Percentiles rank a stretch among this genome's conserved stretches.
Evolutionary conservation across 1,140 invertebrate genomes (phyloP).

Genomic region (Trypoxylus dichotomus): DNA sequence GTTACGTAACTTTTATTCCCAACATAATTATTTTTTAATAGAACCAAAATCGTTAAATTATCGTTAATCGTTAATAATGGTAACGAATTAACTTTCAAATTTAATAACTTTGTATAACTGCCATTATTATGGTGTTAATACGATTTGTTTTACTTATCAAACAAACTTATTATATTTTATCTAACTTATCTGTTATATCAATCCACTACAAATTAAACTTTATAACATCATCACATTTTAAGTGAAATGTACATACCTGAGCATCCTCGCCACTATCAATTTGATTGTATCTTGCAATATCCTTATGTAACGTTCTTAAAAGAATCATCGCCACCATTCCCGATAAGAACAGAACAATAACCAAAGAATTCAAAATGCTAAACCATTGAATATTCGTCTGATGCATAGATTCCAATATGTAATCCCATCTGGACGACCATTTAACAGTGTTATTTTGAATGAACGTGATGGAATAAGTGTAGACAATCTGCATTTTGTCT

Average conservation of each 20-base stretch:
- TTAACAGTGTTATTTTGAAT: slow-evolving; percentile 82
- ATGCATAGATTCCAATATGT: slow-evolving; percentile 97
- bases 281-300: slow-evolving; percentile 98
- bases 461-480: slow-evolving; percentile 88
- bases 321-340: slow-evolving; percentile 99
- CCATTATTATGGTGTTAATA: no score
- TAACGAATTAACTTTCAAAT: no score
- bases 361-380: slow-evolving; percentile 87
- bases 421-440: slow-evolving; percentile 99
- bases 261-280: slow-evolving; percentile 96
- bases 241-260: slow-evolving; percentile 54
- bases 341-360: slow-evolving; percentile 87
- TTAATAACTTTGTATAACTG: no score
- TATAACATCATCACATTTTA: no score
- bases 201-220: no score
- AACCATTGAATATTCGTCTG: slow-evolving; percentile 99
- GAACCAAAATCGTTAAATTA: no score
- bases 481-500: slow-evolving; percentile 71
- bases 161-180: no score
- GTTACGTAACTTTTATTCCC: no score
- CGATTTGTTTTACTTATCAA: no score
- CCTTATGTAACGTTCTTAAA: slow-evolving; percentile 94
- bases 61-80: no score
- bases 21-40: no score
- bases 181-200: no score